phyloP scores from a whole-genome alignment of 1,140 invertebrate species.

The Geopemphigus sp. region DNA sequence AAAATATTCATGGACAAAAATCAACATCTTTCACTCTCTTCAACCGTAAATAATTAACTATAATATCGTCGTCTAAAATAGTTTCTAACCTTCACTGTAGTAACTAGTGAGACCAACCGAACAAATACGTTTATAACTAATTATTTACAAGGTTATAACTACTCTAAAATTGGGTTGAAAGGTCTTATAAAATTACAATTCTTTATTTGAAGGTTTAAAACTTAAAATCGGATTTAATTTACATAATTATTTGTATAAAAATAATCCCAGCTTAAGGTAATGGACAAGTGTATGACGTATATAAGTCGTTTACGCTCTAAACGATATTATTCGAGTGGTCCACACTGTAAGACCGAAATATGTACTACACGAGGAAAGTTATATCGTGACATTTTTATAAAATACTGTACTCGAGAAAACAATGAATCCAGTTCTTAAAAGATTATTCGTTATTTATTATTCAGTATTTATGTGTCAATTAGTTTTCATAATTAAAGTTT shows the following conservation, averaged over 20 bases:
- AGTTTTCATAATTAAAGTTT: too few relatives aligned
- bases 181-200: slow-evolving; percentile 2
- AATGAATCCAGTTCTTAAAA: too few relatives aligned
- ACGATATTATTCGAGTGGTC: too few relatives aligned
- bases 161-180: neutral
- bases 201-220: slow-evolving; percentile 15
- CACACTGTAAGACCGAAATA: too few relatives aligned
- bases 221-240: neutral
- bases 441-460: too few relatives aligned
- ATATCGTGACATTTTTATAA: too few relatives aligned
- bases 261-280: neutral
- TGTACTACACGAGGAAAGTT: too few relatives aligned
- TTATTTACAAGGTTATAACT: slow-evolving; percentile 1
- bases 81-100: neutral
- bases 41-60: neutral
- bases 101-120: neutral
- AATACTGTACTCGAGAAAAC: too few relatives aligned
- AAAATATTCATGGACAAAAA: neutral
- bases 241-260: neutral
- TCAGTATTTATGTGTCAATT: too few relatives aligned
- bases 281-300: neutral
- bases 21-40: neutral
- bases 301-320: too few relatives aligned
- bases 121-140: neutral
- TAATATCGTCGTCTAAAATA: neutral